Evolutionary conservation across 2,113 vertebrate species (phyloP).

Genomic region (Empidonax alnorum): DNA sequence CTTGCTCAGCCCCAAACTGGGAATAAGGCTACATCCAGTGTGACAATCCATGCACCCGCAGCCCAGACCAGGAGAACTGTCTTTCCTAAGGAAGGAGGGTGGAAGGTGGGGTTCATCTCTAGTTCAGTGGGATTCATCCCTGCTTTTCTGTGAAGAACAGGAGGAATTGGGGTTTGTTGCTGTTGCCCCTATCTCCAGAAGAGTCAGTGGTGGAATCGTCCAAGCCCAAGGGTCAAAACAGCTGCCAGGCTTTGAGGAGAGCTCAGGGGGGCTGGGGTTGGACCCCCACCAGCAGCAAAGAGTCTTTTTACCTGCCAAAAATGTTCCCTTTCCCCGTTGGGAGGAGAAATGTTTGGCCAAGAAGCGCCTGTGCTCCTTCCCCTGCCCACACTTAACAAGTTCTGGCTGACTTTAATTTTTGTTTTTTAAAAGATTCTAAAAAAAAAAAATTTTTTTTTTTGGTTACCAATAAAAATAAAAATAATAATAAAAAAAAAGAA

Average conservation of each 20-base stretch:
- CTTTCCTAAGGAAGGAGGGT: background rate
- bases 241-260: background rate
- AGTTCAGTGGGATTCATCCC: background rate
- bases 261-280: background rate
- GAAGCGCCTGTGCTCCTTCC: constrained; percentile 24
- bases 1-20: background rate
- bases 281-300: background rate
- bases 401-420: constrained; percentile 62
- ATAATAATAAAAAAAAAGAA: background rate
- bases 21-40: background rate
- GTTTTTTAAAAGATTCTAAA: constrained; percentile 18
- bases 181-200: background rate
- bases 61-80: background rate
- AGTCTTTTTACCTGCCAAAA: constrained; percentile 11
- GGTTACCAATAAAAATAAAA: constrained; percentile 39
- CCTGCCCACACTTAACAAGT: constrained; percentile 40
- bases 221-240: background rate
- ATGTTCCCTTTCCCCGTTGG: background rate
- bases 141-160: background rate
- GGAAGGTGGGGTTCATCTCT: background rate
- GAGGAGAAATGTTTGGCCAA: background rate
- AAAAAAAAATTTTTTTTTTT: background rate
- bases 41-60: background rate
- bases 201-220: background rate
- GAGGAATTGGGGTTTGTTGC: background rate